These are phyloP conservation scores for Hyperopisus bebe DNA, from an alignment of 2,113 vertebrate species.

Conservation along the genomic window DNA sequence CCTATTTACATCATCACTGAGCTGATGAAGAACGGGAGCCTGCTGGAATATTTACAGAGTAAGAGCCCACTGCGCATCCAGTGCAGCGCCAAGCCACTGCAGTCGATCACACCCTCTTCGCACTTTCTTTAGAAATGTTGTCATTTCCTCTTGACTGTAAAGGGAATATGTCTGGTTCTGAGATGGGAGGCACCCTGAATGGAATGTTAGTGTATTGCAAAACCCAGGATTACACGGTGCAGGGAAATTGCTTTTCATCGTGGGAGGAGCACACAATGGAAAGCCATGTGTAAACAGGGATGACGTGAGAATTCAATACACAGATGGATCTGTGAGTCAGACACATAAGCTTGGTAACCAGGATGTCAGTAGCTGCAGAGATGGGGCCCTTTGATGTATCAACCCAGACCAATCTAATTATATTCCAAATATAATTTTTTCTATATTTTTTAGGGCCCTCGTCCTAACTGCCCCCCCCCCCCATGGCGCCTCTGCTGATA, in stretches of 20 bases:
- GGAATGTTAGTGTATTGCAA: not conserved
- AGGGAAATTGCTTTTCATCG: not conserved
- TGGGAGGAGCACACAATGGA: not conserved
- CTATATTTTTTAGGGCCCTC: not conserved
- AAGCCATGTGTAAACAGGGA: not conserved
- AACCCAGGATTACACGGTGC: not conserved
- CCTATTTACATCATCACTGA: slow-evolving; percentile 98
- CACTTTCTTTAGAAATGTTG: not conserved
- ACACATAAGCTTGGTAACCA: not conserved
- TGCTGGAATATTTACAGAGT: slow-evolving; percentile 87
- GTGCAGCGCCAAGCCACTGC: not conserved
- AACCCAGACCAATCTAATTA: not conserved
- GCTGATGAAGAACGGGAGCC: slow-evolving; percentile 89
- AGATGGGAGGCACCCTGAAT: not conserved
- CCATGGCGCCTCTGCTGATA: not conserved
- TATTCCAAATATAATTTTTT: no score
- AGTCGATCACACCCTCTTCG: not conserved
- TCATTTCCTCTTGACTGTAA: not conserved
- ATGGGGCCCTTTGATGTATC: not conserved
- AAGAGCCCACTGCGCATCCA: slow-evolving; percentile 44
- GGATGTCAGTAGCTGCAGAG: not conserved
- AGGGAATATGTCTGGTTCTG: not conserved
- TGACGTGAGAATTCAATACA: not conserved
- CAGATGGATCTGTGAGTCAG: not conserved
- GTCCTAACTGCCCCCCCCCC: not conserved